Evolutionary conservation across 2,888 invertebrate genomes (phyloP), one percentile per base, ranked within the genome.

Genomic region (Aporophyla nigra): DNA sequence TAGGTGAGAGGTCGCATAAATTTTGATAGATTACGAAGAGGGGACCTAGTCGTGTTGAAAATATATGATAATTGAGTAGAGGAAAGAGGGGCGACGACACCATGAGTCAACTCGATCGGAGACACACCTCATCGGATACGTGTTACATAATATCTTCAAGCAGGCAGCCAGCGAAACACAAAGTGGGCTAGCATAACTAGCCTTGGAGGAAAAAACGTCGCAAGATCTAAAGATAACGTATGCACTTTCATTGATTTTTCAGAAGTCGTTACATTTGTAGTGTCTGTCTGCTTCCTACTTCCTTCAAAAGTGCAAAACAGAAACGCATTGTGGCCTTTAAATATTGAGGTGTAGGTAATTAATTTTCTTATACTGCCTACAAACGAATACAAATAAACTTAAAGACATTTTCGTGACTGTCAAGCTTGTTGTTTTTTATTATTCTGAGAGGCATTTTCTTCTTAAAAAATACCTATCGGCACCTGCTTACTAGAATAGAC

Each of bases 1-100:
- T 70, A 72, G 74, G 85, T 74, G 73, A 79, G 63, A 77, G 75
- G 73, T 84, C 71, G 75, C 68, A 74, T 84, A 71, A 43, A 75
- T 81, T 19, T 56, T 73, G 43, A 61, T 63, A 75, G 1, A 62
- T 24, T 49, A 24, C 1, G 16, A 54, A 43, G 63, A 66, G 70
- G 73, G 73, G 58, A 77, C 43, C 27, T 54, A 74, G 43, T 77
- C 85, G 46, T 71, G 86, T 82, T 62, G 82, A 82, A 83, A 82
- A 85, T 85, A 6, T 76, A 86, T 74, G 75, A 54, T 72, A 77
- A 78, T 76, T 62, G 54, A 66, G 46, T 5, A 14, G 54, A 54
- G 33, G 33, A 58, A 43, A 49, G 51, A 46, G 19, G 27, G 62
- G 49, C 14, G n/a, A 58, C 40, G 3, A 49, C 12, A 27, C 19